These are phyloP conservation scores for Tridacna gigas DNA, from an alignment of 2,888 invertebrate genomes.

Conservation along the genomic window DNA sequence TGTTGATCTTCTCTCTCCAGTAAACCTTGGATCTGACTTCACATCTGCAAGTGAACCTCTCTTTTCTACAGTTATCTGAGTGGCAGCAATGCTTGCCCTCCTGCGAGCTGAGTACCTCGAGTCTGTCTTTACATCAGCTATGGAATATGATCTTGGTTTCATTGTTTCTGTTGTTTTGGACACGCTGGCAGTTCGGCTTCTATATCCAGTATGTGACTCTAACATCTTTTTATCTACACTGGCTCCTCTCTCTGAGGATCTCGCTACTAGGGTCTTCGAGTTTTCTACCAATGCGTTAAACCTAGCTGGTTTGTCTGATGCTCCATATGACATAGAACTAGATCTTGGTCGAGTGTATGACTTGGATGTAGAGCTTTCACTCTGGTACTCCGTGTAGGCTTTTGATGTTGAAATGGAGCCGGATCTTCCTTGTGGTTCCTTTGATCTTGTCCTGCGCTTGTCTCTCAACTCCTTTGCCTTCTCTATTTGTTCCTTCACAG, in stretches of 20 bases:
- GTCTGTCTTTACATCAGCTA: constrained; percentile 39
- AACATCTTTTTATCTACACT: constrained; percentile 16
- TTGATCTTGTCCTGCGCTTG: neutral
- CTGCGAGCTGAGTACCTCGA: constrained; percentile 33
- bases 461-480: constrained; percentile 20
- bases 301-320: constrained; percentile 23
- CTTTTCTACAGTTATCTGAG: constrained; percentile 10
- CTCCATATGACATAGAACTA: constrained; percentile 47
- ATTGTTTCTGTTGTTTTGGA: constrained; percentile 1
- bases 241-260: constrained; percentile 27
- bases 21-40: constrained; percentile 38
- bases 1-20: constrained; percentile 32
- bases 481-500: constrained; percentile 26
- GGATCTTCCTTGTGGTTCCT: neutral
- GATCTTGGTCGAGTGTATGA: constrained; percentile 45
- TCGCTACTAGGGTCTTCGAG: constrained; percentile 49
- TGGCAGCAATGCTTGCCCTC: constrained; percentile 31
- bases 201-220: constrained; percentile 18
- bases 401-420: neutral
- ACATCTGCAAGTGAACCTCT: constrained; percentile 30
- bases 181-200: constrained; percentile 20
- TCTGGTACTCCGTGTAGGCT: constrained; percentile 4
- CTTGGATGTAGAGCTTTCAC: constrained; percentile 17
- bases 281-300: constrained; percentile 49
- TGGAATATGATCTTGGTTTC: constrained; percentile 2